Evolutionary conservation across 1,140 invertebrate species (phyloP), one percentile per base, ranked within the genome.

Genomic region (Aphis gossypii): DNA sequence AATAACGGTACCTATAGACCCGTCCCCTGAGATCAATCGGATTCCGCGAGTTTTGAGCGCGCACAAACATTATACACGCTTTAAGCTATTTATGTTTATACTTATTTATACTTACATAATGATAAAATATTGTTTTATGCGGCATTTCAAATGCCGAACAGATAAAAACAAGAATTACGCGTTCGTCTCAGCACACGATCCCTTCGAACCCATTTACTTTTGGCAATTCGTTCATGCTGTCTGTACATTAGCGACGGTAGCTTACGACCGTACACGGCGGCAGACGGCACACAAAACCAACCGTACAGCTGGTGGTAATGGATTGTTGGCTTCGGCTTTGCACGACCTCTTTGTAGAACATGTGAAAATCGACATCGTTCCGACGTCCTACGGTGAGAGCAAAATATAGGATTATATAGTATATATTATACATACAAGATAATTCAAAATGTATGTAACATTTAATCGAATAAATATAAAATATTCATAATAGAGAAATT

Each of bases 161-260:
- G 90, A 51, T 14, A 46, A 25, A 82, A 92, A 92, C 68, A 23
- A 51, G 23, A 35, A 92, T 18, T 92, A 51, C 5, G 60, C 46
- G n/a, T 83, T 82, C 46, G 11, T 48, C 14, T 82, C 90, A n/a
- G 90, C 90, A 18, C 90, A 92, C 68, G 90, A 92, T 38, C 90
- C 90, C 8, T 92, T 92, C 44, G 90, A 92, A 41, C 68, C 68
- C 21, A 38, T 92, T 51, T 82, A 83, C 44, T 51, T 82, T 38
- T 92, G 90, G 90, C 90, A 92, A 30, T 92, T 92, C n/a, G 30
- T 82, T 1, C 90, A 92, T 35, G 90, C 46, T 0, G 23, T 92
- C 46, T 92, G 90, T 35, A 46, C 48, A 25, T 41, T 92, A 20
- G 90, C 90, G 9, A 48, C 25, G 0, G 21, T 83, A 7, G 44